Base-by-base conservation (phyloP, 1,140 invertebrate genomes). In the Oncopeltus fasciatus region DNA sequence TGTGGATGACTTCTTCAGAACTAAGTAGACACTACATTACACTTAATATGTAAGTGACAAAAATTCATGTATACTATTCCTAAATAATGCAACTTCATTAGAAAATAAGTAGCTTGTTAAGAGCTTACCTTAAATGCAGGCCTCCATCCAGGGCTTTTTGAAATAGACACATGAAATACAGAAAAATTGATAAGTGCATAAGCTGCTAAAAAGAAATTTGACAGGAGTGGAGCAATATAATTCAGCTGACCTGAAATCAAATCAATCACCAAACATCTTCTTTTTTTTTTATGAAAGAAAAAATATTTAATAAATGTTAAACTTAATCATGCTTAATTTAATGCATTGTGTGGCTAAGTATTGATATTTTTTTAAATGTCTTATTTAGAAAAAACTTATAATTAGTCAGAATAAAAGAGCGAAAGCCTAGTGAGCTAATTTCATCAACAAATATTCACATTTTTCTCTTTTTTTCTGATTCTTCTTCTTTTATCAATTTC, bases 171-270 rank as follows among this genome's bases (percentile, higher is more conserved):
- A 72, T 84, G 81, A 70, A 83, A 83, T 61, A 81, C 82, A n/a
- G 81, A 80, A 69, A 80, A 83, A 72, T 84, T 84, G 64, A 83
- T 82, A 29, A 84, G 72, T 44, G 76, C 77, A 68, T 83, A 83
- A 2, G 81, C 75, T 69, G 81, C 81, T 62, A 83, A 69, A 70
- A 83, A 84, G 70, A 84, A 83, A 68, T 84, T 83, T 58, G 81
- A 82, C 60, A 83, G 77, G 18, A 83, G 71, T 31, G 78, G 78
- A 28, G 81, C 81, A 66, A 83, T 84, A 2, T 74, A 68, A 71
- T 85, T 83, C 65, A 76, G 61, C 65, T 75, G 72, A 62, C 72
- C 74, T 75, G 67, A 28, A 68, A 65, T 38, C n/a, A n/a, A n/a
- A n/a, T n/a, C n/a, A n/a, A n/a, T n/a, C n/a, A n/a, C n/a, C n/a